These are phyloP conservation scores for Thaumetopoea pityocampa DNA, from an alignment of 1,140 invertebrate species.

Conservation along the genomic window DNA sequence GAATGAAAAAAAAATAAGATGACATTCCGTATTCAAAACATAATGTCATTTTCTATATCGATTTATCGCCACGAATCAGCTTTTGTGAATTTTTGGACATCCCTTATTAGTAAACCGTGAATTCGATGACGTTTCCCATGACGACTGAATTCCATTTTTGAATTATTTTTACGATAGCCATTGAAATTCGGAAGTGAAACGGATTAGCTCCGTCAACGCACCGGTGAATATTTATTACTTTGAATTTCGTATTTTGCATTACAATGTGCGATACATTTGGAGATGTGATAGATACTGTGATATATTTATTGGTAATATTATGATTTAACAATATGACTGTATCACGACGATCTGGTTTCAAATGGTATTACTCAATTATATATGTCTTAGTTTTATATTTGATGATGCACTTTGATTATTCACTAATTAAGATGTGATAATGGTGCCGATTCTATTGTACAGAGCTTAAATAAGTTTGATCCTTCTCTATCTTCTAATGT, in stretches of 20 bases:
- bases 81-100: constrained; percentile 38
- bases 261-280: constrained; percentile 1
- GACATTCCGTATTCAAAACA: constrained; percentile 66
- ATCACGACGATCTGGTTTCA: too few species aligned
- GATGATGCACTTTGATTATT: too few species aligned
- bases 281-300: too few species aligned
- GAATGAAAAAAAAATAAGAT: constrained; percentile 44
- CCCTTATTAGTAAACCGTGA: constrained; percentile 61
- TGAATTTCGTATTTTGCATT: constrained; percentile 8
- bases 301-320: too few species aligned
- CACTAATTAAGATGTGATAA: too few species aligned
- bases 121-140: constrained; percentile 66
- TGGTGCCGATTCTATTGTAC: too few species aligned
- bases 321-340: too few species aligned
- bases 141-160: constrained; percentile 57
- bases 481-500: too few species aligned
- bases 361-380: too few species aligned
- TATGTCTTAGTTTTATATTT: too few species aligned
- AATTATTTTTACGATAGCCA: constrained; percentile 44
- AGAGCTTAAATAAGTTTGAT: too few species aligned
- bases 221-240: constrained; percentile 14
- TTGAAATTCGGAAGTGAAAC: constrained; percentile 56
- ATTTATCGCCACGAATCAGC: too few species aligned
- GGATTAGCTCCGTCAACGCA: constrained; percentile 51
- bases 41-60: constrained; percentile 60